These are phyloP conservation scores for Agelas oroides DNA, from an alignment of 37 sponge, comb jelly and placozoan genomes.

Conservation along the genomic window DNA sequence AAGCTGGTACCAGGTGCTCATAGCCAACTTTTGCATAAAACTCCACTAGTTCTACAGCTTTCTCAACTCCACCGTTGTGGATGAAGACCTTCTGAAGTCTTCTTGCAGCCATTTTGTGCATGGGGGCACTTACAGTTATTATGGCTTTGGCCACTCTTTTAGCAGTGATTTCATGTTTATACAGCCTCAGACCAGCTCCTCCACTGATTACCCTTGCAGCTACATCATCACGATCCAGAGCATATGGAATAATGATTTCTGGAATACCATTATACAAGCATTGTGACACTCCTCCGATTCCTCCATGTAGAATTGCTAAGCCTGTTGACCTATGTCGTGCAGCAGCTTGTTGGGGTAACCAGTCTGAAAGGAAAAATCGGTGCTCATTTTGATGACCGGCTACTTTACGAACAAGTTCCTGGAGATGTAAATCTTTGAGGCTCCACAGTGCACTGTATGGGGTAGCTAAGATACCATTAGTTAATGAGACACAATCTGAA, in stretches of 20 bases:
- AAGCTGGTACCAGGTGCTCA: constrained; percentile 45
- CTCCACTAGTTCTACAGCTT: constrained; percentile 39
- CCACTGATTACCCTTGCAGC: constrained; percentile 22
- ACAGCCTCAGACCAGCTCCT: background rate
- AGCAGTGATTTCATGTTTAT: no score
- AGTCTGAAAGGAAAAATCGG: constrained; percentile 24
- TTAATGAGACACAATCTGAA: constrained; percentile 8
- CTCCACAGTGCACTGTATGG: constrained; percentile 42
- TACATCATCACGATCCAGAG: constrained; percentile 29
- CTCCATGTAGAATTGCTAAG: constrained; percentile 59
- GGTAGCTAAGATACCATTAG: background rate
- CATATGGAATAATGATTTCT: constrained; percentile 28
- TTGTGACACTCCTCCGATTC: constrained; percentile 50
- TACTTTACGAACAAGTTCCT: constrained; percentile 8
- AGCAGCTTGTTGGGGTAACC: constrained; percentile 48
- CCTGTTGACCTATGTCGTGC: constrained; percentile 19
- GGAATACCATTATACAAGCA: constrained; percentile 46
- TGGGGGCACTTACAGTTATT: no score
- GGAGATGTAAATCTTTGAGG: constrained; percentile 32
- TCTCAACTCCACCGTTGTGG: constrained; percentile 15
- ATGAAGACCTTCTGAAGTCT: constrained; percentile 4
- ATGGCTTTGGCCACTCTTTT: no score
- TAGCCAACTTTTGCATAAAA: constrained; percentile 37
- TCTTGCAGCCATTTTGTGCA: no score
- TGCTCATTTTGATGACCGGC: background rate